Conservation (phyloP, 2,113 vertebrate species). For the human (Homo sapiens) region DNA sequence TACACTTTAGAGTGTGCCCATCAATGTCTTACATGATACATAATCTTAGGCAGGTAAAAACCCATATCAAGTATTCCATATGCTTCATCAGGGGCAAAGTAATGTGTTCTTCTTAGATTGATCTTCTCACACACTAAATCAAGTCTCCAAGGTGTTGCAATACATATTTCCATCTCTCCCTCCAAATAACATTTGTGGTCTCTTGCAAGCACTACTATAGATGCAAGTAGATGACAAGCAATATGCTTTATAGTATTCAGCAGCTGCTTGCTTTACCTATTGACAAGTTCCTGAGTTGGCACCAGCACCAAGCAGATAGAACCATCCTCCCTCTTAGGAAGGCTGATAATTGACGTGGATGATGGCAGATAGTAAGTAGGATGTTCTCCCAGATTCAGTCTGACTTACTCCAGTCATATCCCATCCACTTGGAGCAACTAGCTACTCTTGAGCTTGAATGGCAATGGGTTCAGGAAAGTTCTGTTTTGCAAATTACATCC, state of each 20-base stretch:
- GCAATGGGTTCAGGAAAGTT: conserved; percentile 90
- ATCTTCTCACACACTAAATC: conserved; percentile 92
- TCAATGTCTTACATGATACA: conserved; percentile 91
- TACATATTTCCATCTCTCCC: conserved; percentile 88
- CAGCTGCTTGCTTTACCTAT: conserved; percentile 92
- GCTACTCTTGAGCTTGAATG: conserved; percentile 91
- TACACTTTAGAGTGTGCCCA: conserved; percentile 90
- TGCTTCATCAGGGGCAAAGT: conserved; percentile 90
- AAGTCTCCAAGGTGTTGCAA: conserved; percentile 90
- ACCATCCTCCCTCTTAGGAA: conserved; percentile 91
- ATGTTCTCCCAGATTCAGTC: conserved; percentile 92
- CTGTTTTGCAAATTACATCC: conserved; percentile 89
- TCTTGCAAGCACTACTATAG: conserved; percentile 89
- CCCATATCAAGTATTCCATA: conserved; percentile 93
- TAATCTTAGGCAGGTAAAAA: conserved; percentile 91
- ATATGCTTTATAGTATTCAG: conserved; percentile 88
- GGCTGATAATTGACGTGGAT: conserved; percentile 93
- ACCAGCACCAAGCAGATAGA: conserved; percentile 90
- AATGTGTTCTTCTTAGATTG: conserved; percentile 90
- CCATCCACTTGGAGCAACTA: conserved; percentile 88
- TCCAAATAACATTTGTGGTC: conserved; percentile 91
- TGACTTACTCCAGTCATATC: conserved; percentile 91
- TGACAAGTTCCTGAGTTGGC: conserved; percentile 91
- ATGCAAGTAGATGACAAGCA: conserved; percentile 90
- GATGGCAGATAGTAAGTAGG: conserved; percentile 90